Evolutionary conservation across 2,888 invertebrate genomes (phyloP).

Genomic region (Phengaris arion): DNA sequence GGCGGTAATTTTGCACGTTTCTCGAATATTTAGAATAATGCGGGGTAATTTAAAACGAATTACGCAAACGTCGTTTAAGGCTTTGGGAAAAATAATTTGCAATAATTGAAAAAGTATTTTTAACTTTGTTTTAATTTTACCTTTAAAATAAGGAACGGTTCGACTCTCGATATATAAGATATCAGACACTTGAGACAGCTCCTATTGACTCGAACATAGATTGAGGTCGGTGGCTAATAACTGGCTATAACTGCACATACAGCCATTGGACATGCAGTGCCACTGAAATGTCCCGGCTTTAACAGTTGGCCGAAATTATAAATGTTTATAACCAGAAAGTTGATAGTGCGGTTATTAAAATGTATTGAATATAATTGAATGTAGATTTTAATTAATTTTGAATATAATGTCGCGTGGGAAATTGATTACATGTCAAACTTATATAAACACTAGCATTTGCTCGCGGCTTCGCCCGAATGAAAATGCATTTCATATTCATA

Average conservation of each 20-base stretch:
- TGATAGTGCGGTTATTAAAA: neutral
- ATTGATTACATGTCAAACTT: too few species aligned
- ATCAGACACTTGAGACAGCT: too few species aligned
- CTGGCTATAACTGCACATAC: too few species aligned
- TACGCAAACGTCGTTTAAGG: neutral
- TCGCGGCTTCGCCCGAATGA: too few species aligned
- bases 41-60: conserved; percentile 10
- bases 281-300: too few species aligned
- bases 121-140: neutral
- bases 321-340: neutral
- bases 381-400: neutral
- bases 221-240: too few species aligned
- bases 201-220: too few species aligned
- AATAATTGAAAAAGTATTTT: neutral
- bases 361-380: neutral
- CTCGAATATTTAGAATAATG: conserved; percentile 1
- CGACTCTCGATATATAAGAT: too few species aligned
- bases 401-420: neutral
- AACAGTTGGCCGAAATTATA: neutral
- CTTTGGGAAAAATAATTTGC: neutral
- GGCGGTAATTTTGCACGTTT: neutral
- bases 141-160: too few species aligned
- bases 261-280: too few species aligned
- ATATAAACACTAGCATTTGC: too few species aligned
- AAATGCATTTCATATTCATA: too few species aligned